Evolutionary conservation across 2,888 invertebrate species (phyloP), one percentile per base, ranked within the genome.

Genomic region (Platerodrilus igneus): DNA sequence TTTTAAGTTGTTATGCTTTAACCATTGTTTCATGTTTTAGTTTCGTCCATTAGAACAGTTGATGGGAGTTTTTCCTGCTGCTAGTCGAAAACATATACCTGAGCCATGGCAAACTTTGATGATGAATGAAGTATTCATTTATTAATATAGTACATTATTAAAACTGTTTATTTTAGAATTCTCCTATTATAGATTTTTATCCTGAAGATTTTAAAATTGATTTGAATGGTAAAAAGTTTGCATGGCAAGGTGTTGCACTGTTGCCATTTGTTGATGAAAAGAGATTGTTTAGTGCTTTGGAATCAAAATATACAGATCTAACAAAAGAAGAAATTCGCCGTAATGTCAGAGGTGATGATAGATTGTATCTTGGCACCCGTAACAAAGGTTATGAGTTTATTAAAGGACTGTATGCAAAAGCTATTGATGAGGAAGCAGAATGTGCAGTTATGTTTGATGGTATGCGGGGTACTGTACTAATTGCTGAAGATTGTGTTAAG

Each of bases 51-150:
- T 99, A 60, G 96, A 99, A 71, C 99, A 99, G 74, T 71, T 99
- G 61, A 99, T 99, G 99, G 90, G 96, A 20, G 99, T 99, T 45
- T 99, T 99, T 70, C 99, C 99, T 32, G 97, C 97, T 8, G 97
- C 94, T 27, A 95, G 94, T 71, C 81, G 89, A 48, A 78, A 84
- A 37, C 96, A 96, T 71, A 87, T 99, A 41, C 99, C 99, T 10
- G 68, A 77, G 47, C 86, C 95, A 2, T 99, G 96, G 94, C 92
- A 88, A 10, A 72, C 75, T 47, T 78, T 99, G 26, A 99, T 99
- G 99, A 83, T 78, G 32, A 84, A 90, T 64, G 86, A 90, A 2
- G 90, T 90, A 68, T 77, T 73, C 69, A 19, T 18, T 13, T 22
- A 23, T 41, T 33, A 28, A 13, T 40, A 11, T 29, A 11, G n/a